Base-by-base conservation (phyloP, 2,888 invertebrate genomes). In the Meteorus cinctellus region DNA sequence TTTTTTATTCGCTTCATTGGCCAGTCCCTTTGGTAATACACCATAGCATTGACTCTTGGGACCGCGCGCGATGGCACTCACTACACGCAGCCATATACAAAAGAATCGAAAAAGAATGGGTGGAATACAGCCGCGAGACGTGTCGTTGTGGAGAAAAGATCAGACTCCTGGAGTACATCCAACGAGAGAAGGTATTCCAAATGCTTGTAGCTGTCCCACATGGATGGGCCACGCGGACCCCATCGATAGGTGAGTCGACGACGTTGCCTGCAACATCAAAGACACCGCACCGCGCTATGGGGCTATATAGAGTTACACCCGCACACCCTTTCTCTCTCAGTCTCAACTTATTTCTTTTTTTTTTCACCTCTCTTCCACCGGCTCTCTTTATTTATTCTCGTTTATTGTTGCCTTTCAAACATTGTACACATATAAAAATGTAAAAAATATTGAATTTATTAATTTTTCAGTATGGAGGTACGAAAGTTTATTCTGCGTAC, bases 131-230 rank as follows among this genome's bases (percentile, higher is more conserved):
- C 79, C 55, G 55, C 55, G 55, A 55, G 76, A 78, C 75, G 78
- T 77, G 76, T 82, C 82, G 82, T 78, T 69, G 55, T 55, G 77
- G 81, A 82, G 87, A 79, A 75, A 78, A 79, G 81, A 86, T 86
- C 75, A 72, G 63, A 70, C 82, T 84, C 84, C 82, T 83, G 82
- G 84, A 84, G 83, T 77, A 76, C 76, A 80, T 72, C 75, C 77
- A 78, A 75, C 77, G 71, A 75, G 82, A 81, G 82, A 81, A 86
- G 88, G 89, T 89, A 89, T 88, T 88, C 87, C 85, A 88, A 86
- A 87, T 85, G 85, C 88, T 88, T 89, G 89, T 89, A 88, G 85
- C 84, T 87, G 88, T 87, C 87, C 86, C 84, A 83, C 83, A 84
- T 84, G 87, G 85, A 86, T 85, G 86, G 84, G 84, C 86, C 85